Evolutionary conservation across 1,140 invertebrate genomes (phyloP).

Genomic region (Calliopsis andreniformis): DNA sequence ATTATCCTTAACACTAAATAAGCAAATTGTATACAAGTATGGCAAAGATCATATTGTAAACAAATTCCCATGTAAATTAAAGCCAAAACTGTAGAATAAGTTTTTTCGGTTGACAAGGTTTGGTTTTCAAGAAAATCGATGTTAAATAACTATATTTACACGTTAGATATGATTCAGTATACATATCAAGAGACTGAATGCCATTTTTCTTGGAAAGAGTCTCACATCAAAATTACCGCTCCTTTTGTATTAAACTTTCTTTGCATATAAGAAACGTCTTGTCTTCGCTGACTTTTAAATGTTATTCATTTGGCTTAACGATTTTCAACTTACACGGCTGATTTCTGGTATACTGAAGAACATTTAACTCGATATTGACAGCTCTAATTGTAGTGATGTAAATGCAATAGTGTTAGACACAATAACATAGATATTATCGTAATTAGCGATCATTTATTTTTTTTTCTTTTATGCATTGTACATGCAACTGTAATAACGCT

Average conservation of each 20-base stretch:
- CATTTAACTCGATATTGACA: conserved; percentile 37
- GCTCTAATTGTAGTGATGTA: conserved; percentile 43
- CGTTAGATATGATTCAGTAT: too few species aligned
- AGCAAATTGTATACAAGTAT: neutral
- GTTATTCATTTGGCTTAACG: neutral
- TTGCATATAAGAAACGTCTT: neutral
- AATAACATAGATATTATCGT: conserved; percentile 1
- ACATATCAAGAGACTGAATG: too few species aligned
- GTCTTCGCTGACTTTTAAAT: neutral
- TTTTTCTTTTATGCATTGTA: neutral
- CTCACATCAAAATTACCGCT: too few species aligned
- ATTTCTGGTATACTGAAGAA: neutral
- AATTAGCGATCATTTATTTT: conserved; percentile 26
- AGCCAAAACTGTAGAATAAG: too few species aligned
- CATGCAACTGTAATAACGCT: conserved; percentile 9
- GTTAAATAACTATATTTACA: too few species aligned
- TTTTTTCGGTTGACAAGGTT: too few species aligned
- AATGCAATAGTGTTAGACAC: conserved; percentile 4
- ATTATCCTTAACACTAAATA: neutral
- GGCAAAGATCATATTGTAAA: neutral
- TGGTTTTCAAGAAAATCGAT: neutral
- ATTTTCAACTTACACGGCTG: neutral
- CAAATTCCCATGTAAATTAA: too few species aligned
- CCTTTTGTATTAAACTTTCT: neutral
- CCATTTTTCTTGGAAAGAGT: too few species aligned